Evolutionary conservation across 2,888 invertebrate genomes (phyloP), one percentile per base, ranked within the genome.

Genomic region (Apamea crenata): DNA sequence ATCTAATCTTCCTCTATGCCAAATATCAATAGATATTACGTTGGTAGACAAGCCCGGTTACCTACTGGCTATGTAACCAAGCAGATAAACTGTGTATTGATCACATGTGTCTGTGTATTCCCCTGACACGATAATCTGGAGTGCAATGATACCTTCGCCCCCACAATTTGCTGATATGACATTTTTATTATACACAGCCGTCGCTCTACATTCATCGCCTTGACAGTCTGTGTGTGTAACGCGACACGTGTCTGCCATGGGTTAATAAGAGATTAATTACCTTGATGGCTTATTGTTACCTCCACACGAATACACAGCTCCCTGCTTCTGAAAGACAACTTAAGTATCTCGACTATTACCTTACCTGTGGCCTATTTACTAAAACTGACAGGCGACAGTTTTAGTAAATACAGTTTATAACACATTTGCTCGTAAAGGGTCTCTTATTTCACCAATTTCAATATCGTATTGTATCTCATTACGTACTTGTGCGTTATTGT

Each of bases 251-350:
- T 59, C 61, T 29, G 29, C 6, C 21, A 65, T 50, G 14, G 25
- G 21, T 40, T 77, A n/a, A 40, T 50, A 53, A 18, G 71, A 44
- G 32, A 77, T 76, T 50, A 71, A 67, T 71, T 69, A 53, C 56
- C 29, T 36, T 56, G 25, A 71, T 44, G 53, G 66, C 71, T 44
- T 47, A 82, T 81, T 81, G 44, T 82, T 77, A 12, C 61, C 6
- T 53, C 74, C 7, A 44, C 32, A 21, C 18, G 16, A 36, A 56
- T 56, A 36, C 36, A 66, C 47, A 5, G 47, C 25, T 14, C 18
- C 53, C 29, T 63, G n/a, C 36, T 56, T 0, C 25, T n/a, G 21
- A 29, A 56, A 70, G 29, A 40, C 25, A 8, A 32, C 1, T 59
- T 3, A 56, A 18, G 14, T 53, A 25, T 10, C 1, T 53, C 16